A percentile compares a stretch with the other conserved stretches of the same genome.
These are phyloP conservation scores for Probaryconus sp. DNA, from an alignment of 1,140 invertebrate genomes.

Conservation along the genomic window DNA sequence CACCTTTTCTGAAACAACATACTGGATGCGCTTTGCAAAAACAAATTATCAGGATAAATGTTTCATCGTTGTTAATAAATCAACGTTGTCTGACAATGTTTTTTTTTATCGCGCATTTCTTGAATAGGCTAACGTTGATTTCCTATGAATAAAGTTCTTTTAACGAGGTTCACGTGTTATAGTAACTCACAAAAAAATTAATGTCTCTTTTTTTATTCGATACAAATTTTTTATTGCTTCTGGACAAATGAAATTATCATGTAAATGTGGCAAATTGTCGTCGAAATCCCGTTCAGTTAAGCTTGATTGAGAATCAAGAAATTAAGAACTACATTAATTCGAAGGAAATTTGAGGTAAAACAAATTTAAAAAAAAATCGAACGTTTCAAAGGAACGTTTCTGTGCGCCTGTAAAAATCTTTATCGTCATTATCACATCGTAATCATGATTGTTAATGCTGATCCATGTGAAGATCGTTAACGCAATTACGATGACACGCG, in stretches of 20 bases:
- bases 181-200: too few species aligned
- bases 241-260: too few species aligned
- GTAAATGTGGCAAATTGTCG: too few species aligned
- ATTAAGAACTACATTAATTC: too few species aligned
- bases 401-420: not conserved
- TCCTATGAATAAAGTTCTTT: conserved; percentile 35
- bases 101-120: conserved; percentile 23
- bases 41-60: conserved; percentile 29
- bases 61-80: conserved; percentile 30
- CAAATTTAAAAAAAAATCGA: too few species aligned
- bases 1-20: conserved; percentile 27
- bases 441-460: conserved; percentile 27
- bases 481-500: conserved; percentile 34
- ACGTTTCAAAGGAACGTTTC: not conserved
- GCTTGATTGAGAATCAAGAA: too few species aligned
- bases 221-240: too few species aligned
- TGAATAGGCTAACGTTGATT: conserved; percentile 28
- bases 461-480: conserved; percentile 25
- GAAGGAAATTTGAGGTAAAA: conserved; percentile 1
- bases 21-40: conserved; percentile 28
- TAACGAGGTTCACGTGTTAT: not conserved
- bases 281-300: too few species aligned
- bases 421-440: conserved; percentile 17
- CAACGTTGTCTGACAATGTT: conserved; percentile 31
- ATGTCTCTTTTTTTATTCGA: too few species aligned